Percentiles rank a stretch among this genome's conserved stretches.
phyloP scores from a whole-genome alignment of 2,797 vertebrate genomes.

The Carcharodon carcharias region DNA sequence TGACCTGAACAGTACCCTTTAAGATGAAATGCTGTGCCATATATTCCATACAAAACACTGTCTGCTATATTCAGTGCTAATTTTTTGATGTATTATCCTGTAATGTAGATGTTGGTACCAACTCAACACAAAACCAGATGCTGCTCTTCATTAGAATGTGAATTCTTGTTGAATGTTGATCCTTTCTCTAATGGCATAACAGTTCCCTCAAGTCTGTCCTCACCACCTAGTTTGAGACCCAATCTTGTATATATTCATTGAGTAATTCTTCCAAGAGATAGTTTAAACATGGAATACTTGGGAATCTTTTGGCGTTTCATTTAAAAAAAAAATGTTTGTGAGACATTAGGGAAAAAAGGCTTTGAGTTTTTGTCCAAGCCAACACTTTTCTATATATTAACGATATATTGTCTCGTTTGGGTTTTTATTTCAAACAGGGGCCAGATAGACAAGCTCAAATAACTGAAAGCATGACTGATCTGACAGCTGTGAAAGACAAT shows the following conservation, averaged over 20 bases:
- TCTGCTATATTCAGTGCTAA: too few relatives aligned
- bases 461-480: conserved; percentile 10
- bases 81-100: neutral
- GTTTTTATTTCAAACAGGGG: conserved; percentile 26
- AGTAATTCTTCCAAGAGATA: neutral
- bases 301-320: neutral
- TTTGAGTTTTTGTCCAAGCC: neutral
- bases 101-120: neutral
- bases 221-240: neutral
- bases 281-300: neutral
- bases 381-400: neutral
- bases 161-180: neutral
- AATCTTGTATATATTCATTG: neutral
- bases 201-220: neutral
- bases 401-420: neutral
- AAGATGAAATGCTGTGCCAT: neutral
- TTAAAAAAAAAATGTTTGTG: neutral
- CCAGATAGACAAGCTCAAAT: conserved; percentile 16
- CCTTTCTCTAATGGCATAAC: neutral
- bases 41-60: neutral
- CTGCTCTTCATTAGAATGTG: neutral
- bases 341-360: too few relatives aligned
- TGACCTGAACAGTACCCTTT: neutral
- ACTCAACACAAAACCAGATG: neutral
- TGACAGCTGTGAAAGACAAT: neutral